Evolutionary conservation across 2,888 invertebrate genomes (phyloP).

Genomic region (Andrena dorsata): DNA sequence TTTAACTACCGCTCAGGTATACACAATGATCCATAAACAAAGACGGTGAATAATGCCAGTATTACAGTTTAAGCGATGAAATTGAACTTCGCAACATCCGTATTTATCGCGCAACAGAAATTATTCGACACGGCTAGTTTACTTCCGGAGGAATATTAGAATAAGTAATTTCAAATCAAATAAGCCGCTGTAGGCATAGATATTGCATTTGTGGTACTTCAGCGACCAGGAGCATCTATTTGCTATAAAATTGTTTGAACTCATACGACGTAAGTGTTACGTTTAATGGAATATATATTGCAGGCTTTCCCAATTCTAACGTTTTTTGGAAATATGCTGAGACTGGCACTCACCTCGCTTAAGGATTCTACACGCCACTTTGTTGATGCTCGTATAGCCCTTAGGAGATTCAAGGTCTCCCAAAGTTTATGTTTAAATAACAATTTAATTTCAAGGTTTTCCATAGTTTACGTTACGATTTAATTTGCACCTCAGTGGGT

Average conservation of each 20-base stretch:
- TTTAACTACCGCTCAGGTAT: conserved; percentile 88
- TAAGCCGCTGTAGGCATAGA: not conserved
- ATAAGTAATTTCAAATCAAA: conserved; percentile 44
- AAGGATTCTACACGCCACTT: conserved; percentile 78
- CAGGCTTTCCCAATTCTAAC: conserved; percentile 81
- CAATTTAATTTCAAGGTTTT: conserved; percentile 75
- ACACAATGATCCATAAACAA: not conserved
- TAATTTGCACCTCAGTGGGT: conserved; percentile 34
- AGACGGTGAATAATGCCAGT: not conserved
- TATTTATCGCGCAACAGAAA: not conserved
- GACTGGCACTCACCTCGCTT: conserved; percentile 75
- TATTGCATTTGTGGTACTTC: not conserved
- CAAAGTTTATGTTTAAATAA: conserved; percentile 47
- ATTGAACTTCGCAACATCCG: not conserved
- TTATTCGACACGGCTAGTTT: not conserved
- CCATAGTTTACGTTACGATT: conserved; percentile 26
- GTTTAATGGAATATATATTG: conserved; percentile 68
- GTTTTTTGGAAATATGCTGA: conserved; percentile 78
- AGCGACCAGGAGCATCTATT: not conserved
- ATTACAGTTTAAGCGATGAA: no score
- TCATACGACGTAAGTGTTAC: conserved; percentile 28
- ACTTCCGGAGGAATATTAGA: conserved; percentile 56
- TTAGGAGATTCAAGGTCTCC: conserved; percentile 82
- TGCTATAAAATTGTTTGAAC: not conserved
- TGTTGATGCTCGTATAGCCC: conserved; percentile 79